Evolutionary conservation across 2,113 vertebrate species (phyloP).

Genomic region (Actenoides lindsayi): DNA sequence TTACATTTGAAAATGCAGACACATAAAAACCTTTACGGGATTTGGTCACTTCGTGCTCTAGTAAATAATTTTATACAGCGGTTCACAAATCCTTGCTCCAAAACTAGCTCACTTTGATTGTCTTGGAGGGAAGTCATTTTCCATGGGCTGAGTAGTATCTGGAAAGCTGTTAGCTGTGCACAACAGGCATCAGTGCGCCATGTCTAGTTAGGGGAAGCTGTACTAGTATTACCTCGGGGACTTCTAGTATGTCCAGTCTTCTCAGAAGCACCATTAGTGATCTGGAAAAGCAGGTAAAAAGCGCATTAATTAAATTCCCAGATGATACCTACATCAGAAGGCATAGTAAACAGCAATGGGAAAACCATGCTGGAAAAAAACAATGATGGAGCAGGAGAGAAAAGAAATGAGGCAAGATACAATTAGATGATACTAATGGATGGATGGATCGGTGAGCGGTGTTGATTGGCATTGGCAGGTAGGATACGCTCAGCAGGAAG

Average conservation of each 20-base stretch:
- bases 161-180: background rate
- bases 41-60: background rate
- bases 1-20: background rate
- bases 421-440: background rate
- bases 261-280: background rate
- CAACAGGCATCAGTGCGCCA: background rate
- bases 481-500: background rate
- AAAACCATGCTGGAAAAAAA: background rate
- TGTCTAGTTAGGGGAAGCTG: background rate
- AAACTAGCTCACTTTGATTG: background rate
- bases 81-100: background rate
- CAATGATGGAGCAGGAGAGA: background rate
- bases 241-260: background rate
- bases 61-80: background rate
- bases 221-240: background rate
- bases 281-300: constrained; percentile 27
- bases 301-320: constrained; percentile 26
- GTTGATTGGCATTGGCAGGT: background rate
- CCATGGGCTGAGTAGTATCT: background rate
- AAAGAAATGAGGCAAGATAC: background rate
- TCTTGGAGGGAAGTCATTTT: background rate
- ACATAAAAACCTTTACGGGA: background rate
- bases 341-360: background rate
- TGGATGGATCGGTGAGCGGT: background rate
- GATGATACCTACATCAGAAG: background rate